Evolutionary conservation across 2,797 vertebrate species (phyloP).

Genomic region (Acanthurus tractus): DNA sequence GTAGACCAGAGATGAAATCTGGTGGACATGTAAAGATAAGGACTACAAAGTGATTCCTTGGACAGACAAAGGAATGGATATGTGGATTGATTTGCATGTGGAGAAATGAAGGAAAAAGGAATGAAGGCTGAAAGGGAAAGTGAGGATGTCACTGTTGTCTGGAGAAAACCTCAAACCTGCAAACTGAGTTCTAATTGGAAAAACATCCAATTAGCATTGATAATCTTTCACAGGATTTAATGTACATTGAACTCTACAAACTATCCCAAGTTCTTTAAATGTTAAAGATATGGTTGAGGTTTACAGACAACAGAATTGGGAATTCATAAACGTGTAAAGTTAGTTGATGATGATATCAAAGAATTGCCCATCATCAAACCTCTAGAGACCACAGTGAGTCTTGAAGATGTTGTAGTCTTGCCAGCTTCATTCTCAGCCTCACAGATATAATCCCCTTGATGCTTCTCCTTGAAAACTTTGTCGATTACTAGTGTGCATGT

Average conservation of each 20-base stretch:
- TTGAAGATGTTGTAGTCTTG: conserved; percentile 89
- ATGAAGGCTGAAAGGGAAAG: conserved; percentile 12
- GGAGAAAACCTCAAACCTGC: conserved; percentile 58
- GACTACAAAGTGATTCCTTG: conserved; percentile 37
- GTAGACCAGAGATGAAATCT: conserved; percentile 21
- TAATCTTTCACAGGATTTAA: neutral
- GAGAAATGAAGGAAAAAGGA: conserved; percentile 19
- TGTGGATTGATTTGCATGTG: conserved; percentile 27
- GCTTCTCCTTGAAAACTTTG: conserved; percentile 84
- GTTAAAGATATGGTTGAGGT: conserved; percentile 31
- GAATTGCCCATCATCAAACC: conserved; percentile 90
- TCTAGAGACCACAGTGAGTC: conserved; percentile 92
- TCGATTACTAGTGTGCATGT: conserved; percentile 88
- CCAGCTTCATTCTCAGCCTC: conserved; percentile 91
- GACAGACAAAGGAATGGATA: conserved; percentile 25
- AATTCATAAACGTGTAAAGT: conserved; percentile 55
- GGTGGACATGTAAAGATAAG: conserved; percentile 34
- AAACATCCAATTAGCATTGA: neutral
- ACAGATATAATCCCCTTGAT: conserved; percentile 93
- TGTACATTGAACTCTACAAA: neutral
- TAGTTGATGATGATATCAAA: conserved; percentile 80
- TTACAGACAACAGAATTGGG: conserved; percentile 44
- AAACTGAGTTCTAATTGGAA: neutral
- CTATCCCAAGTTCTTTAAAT: neutral
- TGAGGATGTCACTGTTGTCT: conserved; percentile 46